Base-by-base conservation (phyloP, 2,888 invertebrate species). In the Hemaris fuciformis region DNA sequence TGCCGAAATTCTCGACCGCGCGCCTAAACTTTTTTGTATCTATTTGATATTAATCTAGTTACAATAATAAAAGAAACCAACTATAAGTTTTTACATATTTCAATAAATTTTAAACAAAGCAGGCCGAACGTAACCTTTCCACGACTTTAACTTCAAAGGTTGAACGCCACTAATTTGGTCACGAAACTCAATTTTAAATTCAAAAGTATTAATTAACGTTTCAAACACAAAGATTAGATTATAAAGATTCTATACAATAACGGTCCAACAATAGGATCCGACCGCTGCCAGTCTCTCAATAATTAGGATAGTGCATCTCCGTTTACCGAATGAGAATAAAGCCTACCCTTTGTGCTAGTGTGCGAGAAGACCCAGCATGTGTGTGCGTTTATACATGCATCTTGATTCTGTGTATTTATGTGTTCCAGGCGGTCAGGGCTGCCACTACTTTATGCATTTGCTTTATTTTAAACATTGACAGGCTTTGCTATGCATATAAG, bases 281-380 rank as follows among this genome's bases (percentile, higher is more conserved):
- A 38, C 38, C 72, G 83, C 79, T 81, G 72, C 79, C 79, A 76
- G 81, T 79, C 84, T 85, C 84, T 85, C 88, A 88, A 91, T 91
- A 89, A 91, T 88, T 89, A 88, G 93, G 94, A 81, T 93, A 95
- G 95, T 94, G 93, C 96, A 96, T 93, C 94, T 88, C 83, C 80
- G 84, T 83, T 83, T 83, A 81, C 84, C 80, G 85, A 94, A 84
- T 86, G 89, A 84, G 89, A 87, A 89, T 88, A 88, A 89, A 89
- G 89, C 90, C 88, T 84, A 81, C 79, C 85, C 85, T 84, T 88
- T 87, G 85, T 82, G 72, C 65, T 75, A 68, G 79, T 82, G 85
- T 78, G 83, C 69, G 78, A 62, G 73, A 76, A 77, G 76, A 77
- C 72, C 66, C 72, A 68, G 69, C 70, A 75, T 77, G 75, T 76